phyloP scores from a whole-genome alignment of 1,140 invertebrate genomes.

The Tetramorium simillimum region DNA sequence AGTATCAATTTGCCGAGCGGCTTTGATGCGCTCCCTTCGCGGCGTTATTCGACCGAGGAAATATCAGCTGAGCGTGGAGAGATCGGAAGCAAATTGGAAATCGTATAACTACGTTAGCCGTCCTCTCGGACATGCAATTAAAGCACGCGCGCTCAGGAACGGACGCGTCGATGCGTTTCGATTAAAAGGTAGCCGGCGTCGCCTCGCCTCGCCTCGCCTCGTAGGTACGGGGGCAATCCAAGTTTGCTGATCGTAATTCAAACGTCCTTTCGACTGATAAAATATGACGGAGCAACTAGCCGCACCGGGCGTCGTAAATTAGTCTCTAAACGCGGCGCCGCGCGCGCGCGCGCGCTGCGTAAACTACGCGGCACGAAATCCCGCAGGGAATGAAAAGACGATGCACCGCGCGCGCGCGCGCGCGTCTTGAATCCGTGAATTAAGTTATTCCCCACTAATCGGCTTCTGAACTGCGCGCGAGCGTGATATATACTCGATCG shows the following conservation, averaged over 20 bases:
- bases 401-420: neutral
- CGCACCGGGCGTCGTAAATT: slow-evolving; percentile 55
- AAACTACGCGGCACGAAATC: slow-evolving; percentile 30
- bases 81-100: slow-evolving; percentile 48
- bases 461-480: slow-evolving; percentile 63
- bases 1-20: slow-evolving; percentile 38
- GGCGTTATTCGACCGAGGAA: slow-evolving; percentile 17
- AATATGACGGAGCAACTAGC: slow-evolving; percentile 63
- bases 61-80: neutral
- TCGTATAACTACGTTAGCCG: slow-evolving; percentile 40
- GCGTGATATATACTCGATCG: slow-evolving; percentile 69
- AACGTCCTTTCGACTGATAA: slow-evolving; percentile 44
- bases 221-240: slow-evolving; percentile 51
- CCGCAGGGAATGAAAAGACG: slow-evolving; percentile 43
- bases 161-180: slow-evolving; percentile 16
- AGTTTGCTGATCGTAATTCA: slow-evolving; percentile 54
- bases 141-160: slow-evolving; percentile 12
- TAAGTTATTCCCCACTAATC: slow-evolving; percentile 74
- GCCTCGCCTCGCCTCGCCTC: neutral
- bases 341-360: neutral
- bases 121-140: slow-evolving; percentile 36
- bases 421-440: slow-evolving; percentile 66
- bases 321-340: slow-evolving; percentile 58
- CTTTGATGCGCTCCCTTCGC: neutral
- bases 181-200: slow-evolving; percentile 25